phyloP scores from a whole-genome alignment of 2,797 vertebrate species.

The Chloroceryle inda region DNA sequence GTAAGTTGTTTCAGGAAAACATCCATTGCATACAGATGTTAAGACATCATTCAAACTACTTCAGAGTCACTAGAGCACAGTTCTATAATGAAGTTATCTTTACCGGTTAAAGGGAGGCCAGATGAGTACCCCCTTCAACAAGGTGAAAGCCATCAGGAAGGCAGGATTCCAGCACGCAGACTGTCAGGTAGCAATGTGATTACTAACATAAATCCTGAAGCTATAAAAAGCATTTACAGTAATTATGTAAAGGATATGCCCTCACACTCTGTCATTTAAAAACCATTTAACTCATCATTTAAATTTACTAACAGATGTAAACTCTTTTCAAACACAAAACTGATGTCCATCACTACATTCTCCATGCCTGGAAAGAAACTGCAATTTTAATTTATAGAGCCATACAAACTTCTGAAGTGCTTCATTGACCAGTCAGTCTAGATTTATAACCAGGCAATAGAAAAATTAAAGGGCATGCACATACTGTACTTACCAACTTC shows the following conservation, averaged over 20 bases:
- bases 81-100: conserved; percentile 14
- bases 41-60: not conserved
- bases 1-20: not conserved
- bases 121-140: not conserved
- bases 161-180: conserved; percentile 5
- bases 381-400: conserved; percentile 31
- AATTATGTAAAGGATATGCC: conserved; percentile 63
- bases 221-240: conserved; percentile 57
- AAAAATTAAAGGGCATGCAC: conserved; percentile 13
- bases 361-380: not conserved
- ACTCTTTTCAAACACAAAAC: conserved; percentile 16
- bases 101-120: not conserved
- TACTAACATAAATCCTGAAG: conserved; percentile 50
- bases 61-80: not conserved
- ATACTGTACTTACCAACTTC: not conserved
- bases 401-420: conserved; percentile 24
- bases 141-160: conserved; percentile 58
- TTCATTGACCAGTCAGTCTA: not conserved
- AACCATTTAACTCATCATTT: conserved; percentile 65
- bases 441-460: conserved; percentile 1
- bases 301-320: conserved; percentile 73
- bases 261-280: conserved; percentile 57
- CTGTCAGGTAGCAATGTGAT: conserved; percentile 41
- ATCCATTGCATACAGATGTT: not conserved
- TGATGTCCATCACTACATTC: not conserved